phyloP scores from a whole-genome alignment of 2,888 invertebrate species.

The Lithophane ornitopus region DNA sequence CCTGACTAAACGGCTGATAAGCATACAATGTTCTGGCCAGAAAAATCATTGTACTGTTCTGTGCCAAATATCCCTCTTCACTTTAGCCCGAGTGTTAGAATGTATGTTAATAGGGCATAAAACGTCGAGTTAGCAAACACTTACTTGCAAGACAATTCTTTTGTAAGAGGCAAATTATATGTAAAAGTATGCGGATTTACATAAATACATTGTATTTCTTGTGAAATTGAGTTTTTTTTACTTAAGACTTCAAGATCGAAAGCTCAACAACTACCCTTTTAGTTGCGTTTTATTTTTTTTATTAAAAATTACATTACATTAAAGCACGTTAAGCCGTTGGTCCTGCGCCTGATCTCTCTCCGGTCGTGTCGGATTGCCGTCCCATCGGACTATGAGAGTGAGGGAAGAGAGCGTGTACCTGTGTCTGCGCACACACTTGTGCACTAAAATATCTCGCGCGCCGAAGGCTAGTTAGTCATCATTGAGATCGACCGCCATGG shows the following conservation, averaged over 20 bases:
- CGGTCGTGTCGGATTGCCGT: too few species aligned
- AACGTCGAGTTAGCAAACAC: constrained; percentile 29
- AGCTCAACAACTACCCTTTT: not conserved
- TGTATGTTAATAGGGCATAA: constrained; percentile 46
- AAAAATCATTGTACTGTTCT: not conserved
- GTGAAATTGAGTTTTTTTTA: not conserved
- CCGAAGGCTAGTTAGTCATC: too few species aligned
- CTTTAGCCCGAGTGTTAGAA: not conserved
- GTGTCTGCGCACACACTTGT: too few species aligned
- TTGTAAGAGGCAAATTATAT: constrained; percentile 35
- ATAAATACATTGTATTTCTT: not conserved
- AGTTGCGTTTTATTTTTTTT: not conserved
- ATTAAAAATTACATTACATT: too few species aligned
- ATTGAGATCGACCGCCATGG: too few species aligned
- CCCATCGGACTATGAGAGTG: too few species aligned
- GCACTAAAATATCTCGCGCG: too few species aligned
- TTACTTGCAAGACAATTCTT: constrained; percentile 43
- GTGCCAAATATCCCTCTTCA: constrained; percentile 31
- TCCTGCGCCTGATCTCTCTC: too few species aligned
- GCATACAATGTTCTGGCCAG: not conserved
- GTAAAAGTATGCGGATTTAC: constrained; percentile 29
- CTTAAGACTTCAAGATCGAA: not conserved
- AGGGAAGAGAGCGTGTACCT: too few species aligned
- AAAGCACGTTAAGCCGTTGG: too few species aligned
- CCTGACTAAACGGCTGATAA: not conserved